These are phyloP conservation scores for Melanotaenia maccullochi DNA, from an alignment of 2,797 vertebrate species.

Conservation along the genomic window DNA sequence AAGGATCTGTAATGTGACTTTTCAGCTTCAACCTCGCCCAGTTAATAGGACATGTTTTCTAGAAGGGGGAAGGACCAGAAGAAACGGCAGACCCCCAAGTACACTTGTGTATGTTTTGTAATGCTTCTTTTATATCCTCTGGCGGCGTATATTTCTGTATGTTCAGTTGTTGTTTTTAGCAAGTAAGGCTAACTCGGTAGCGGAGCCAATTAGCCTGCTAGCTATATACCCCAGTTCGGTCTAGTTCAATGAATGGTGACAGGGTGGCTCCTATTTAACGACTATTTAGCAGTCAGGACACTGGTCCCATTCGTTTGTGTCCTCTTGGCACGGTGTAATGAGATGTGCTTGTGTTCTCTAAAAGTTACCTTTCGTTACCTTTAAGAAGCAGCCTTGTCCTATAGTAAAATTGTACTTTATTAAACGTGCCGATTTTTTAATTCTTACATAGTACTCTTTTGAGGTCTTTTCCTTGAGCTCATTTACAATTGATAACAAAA, in stretches of 20 bases:
- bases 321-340: not conserved
- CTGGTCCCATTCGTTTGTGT: slow-evolving; percentile 6
- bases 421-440: not conserved
- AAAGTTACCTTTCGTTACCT: slow-evolving; percentile 38
- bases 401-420: not conserved
- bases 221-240: slow-evolving; percentile 38
- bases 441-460: not conserved
- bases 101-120: slow-evolving; percentile 77
- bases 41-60: slow-evolving; percentile 82
- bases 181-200: slow-evolving; percentile 55
- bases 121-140: slow-evolving; percentile 17
- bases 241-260: slow-evolving; percentile 26
- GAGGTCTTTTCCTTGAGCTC: not conserved
- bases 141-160: slow-evolving; percentile 12
- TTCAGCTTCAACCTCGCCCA: slow-evolving; percentile 46
- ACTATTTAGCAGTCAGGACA: slow-evolving; percentile 31
- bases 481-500: not conserved
- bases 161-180: slow-evolving; percentile 54
- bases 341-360: slow-evolving; percentile 15
- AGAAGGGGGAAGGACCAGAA: slow-evolving; percentile 78
- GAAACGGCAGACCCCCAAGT: slow-evolving; percentile 80
- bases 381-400: not conserved
- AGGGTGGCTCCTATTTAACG: slow-evolving; percentile 42
- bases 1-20: slow-evolving; percentile 73
- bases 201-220: slow-evolving; percentile 63